Evolutionary conservation across 2,888 invertebrate genomes (phyloP).

Genomic region (Subacronicta megacephala): DNA sequence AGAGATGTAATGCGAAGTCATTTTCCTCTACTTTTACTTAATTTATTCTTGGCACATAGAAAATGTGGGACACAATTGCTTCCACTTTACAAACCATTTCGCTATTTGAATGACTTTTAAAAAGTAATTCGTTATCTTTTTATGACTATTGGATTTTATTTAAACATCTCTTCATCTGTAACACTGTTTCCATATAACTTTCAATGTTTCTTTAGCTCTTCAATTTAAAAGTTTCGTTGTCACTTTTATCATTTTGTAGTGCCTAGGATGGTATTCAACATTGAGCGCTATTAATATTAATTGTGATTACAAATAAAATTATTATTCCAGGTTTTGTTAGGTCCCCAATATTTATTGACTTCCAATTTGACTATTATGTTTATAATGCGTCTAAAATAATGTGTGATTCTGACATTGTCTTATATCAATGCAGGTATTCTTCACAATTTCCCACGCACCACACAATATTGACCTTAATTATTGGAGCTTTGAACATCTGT

Average conservation of each 20-base stretch:
- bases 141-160: neutral
- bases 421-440: too few species aligned
- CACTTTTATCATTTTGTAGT: too few species aligned
- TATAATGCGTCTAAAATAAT: neutral
- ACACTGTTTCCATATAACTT: too few species aligned
- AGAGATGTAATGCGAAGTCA: constrained; percentile 8
- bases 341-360: neutral
- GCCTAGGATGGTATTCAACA: too few species aligned
- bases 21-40: constrained; percentile 17
- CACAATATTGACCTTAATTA: constrained; percentile 44
- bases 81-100: constrained; percentile 23
- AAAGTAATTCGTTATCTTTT: constrained; percentile 12
- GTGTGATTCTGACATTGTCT: neutral
- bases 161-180: constrained; percentile 2
- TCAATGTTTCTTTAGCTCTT: too few species aligned
- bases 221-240: too few species aligned
- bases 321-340: too few species aligned
- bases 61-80: constrained; percentile 26
- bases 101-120: constrained; percentile 18
- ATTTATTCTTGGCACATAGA: constrained; percentile 19
- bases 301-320: too few species aligned
- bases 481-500: constrained; percentile 15
- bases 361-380: neutral
- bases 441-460: constrained; percentile 1
- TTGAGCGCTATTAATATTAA: too few species aligned